Conservation (phyloP, 2,113 vertebrate species). For the Ibidorhyncha struthersii region DNA sequence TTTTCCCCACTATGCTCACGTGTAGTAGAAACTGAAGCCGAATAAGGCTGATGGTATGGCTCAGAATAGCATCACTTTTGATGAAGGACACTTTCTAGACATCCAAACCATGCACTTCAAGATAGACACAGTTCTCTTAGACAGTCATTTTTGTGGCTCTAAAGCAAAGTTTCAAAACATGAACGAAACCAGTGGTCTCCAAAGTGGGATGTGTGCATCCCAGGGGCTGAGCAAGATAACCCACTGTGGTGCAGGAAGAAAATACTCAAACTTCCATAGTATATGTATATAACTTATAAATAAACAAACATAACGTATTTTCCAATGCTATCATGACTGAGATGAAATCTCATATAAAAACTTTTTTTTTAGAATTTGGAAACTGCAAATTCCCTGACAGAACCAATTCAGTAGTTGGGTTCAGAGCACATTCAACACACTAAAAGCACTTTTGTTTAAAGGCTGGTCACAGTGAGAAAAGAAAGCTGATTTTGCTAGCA, state of each 20-base stretch:
- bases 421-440: background rate
- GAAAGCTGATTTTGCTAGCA: background rate
- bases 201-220: background rate
- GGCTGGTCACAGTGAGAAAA: too few species aligned
- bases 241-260: background rate
- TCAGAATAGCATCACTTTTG: background rate
- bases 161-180: background rate
- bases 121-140: background rate
- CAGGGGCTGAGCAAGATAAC: background rate
- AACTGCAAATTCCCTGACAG: background rate
- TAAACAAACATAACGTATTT: background rate
- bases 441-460: background rate
- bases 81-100: background rate
- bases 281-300: background rate
- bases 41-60: background rate
- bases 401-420: background rate
- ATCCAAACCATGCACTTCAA: background rate
- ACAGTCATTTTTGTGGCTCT: background rate
- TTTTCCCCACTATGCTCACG: background rate
- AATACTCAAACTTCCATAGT: background rate
- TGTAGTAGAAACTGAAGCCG: background rate
- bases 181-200: background rate
- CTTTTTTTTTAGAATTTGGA: background rate
- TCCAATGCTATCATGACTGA: background rate
- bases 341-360: background rate